Base-by-base conservation (phyloP, 2,113 vertebrate genomes). In the Oophaga pumilio region DNA sequence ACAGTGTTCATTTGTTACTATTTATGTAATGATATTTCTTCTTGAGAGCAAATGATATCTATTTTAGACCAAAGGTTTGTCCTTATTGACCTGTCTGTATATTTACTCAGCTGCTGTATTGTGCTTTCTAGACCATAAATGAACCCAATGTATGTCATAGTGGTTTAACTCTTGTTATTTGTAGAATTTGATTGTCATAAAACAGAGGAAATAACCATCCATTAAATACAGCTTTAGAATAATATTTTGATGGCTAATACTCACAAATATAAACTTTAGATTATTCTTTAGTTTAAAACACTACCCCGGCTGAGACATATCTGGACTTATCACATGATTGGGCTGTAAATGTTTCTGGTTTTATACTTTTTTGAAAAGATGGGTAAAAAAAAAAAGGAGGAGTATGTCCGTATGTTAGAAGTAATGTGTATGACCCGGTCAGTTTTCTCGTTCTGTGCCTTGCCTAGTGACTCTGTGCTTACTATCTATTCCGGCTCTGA, bases 31-130 rank as follows among this genome's bases (percentile, higher is more conserved):
- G 49, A 68, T 52, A 68, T 68, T 68, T 82, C 8, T 52, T 13
- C 80, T 68, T 64, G 62, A 33, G 80, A 52, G 43, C 60, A 68
- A 82, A 66, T 82, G 68, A 53, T n/a, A 22, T 22, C 28, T 50
- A 43, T 64, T 66, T 22, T 10, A 52, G 28, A 52, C 13, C 64
- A 82, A 68, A 66, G 66, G 80, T 20, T 43, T 11, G 43, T 50
- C 59, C 60, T 66, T 43, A n/a, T 22, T 33, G 60, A 68, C 60
- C 14, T 43, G 14, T 22, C 57, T 26, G 20, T 24, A 68, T 82
- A 68, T 82, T 82, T 66, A 82, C 60, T 66, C 80, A 82, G 80
- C 80, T 82, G 80, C 80, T 66, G 22, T n/a, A 82, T 24, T 82
- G 18, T 52, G 80, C 59, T 28, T 80, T 0, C 60, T 59, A 79